Conservation (phyloP, 2,888 invertebrate species). For the Euspilapteryx auroguttella region DNA sequence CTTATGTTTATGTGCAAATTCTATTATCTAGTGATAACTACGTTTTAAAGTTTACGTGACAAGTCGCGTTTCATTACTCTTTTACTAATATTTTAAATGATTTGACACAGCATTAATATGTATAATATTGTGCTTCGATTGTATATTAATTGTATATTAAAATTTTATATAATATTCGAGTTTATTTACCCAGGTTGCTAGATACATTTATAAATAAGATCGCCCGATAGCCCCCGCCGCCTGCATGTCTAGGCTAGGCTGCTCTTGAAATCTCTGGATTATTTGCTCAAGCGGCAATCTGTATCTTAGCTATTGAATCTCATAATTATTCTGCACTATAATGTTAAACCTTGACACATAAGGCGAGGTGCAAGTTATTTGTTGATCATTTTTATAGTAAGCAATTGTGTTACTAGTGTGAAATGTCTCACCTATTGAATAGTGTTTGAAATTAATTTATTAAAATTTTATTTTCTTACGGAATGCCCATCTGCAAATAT, state of each 20-base stretch:
- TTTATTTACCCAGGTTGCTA: conserved; percentile 53
- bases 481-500: conserved; percentile 59
- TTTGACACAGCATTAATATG: conserved; percentile 17
- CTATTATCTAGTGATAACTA: conserved; percentile 21
- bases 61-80: conserved; percentile 13
- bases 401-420: conserved; percentile 57
- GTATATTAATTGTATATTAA: conserved; percentile 50
- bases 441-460: conserved; percentile 60
- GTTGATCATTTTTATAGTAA: conserved; percentile 59
- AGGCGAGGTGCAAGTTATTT: conserved; percentile 54
- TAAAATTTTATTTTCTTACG: conserved; percentile 58
- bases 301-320: conserved; percentile 44
- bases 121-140: conserved; percentile 36
- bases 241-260: conserved; percentile 36
- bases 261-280: conserved; percentile 27
- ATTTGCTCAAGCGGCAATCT: conserved; percentile 37
- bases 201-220: conserved; percentile 36
- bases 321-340: conserved; percentile 44
- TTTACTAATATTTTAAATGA: not conserved
- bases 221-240: conserved; percentile 29
- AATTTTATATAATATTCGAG: conserved; percentile 35
- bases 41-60: conserved; percentile 21
- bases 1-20: conserved; percentile 40
- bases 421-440: conserved; percentile 49
- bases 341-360: conserved; percentile 29